Evolutionary conservation across 2,888 invertebrate species (phyloP).

Genomic region (Diplolepis rosae): DNA sequence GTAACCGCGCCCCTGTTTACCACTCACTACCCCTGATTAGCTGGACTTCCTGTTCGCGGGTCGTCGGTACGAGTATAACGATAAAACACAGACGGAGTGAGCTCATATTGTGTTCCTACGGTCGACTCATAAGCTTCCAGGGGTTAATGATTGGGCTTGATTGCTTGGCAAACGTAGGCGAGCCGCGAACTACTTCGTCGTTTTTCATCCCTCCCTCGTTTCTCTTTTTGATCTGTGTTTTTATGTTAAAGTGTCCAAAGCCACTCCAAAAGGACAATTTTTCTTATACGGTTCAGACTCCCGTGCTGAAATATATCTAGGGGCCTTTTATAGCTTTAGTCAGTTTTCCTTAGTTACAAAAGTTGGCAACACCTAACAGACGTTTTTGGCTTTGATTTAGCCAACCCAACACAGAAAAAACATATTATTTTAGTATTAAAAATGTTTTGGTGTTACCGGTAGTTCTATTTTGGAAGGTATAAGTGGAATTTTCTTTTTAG

Average conservation of each 20-base stretch:
- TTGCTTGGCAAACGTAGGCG: slow-evolving; percentile 73
- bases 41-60: slow-evolving; percentile 72
- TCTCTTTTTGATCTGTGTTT: slow-evolving; percentile 25
- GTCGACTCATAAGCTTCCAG: slow-evolving; percentile 51
- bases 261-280: too few relatives aligned
- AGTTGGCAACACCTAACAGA: too few relatives aligned
- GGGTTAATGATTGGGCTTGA: slow-evolving; percentile 73
- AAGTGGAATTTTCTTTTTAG: too few relatives aligned
- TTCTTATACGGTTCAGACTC: too few relatives aligned
- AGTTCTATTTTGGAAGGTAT: too few relatives aligned
- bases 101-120: slow-evolving; percentile 40
- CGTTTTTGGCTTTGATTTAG: too few relatives aligned
- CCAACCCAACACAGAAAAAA: too few relatives aligned
- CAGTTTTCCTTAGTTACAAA: too few relatives aligned
- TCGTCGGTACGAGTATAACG: slow-evolving; percentile 44
- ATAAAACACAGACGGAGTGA: slow-evolving; percentile 43
- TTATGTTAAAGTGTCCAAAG: background rate
- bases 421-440: too few relatives aligned
- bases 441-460: too few relatives aligned
- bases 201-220: slow-evolving; percentile 29
- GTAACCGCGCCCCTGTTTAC: slow-evolving; percentile 73
- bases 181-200: slow-evolving; percentile 60
- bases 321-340: too few relatives aligned
- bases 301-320: too few relatives aligned
- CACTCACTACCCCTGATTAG: slow-evolving; percentile 74